A percentile compares a stretch with the other conserved stretches of the same genome.
These are phyloP conservation scores for Passer montanus DNA, from an alignment of 2,113 vertebrate species.

Conservation along the genomic window DNA sequence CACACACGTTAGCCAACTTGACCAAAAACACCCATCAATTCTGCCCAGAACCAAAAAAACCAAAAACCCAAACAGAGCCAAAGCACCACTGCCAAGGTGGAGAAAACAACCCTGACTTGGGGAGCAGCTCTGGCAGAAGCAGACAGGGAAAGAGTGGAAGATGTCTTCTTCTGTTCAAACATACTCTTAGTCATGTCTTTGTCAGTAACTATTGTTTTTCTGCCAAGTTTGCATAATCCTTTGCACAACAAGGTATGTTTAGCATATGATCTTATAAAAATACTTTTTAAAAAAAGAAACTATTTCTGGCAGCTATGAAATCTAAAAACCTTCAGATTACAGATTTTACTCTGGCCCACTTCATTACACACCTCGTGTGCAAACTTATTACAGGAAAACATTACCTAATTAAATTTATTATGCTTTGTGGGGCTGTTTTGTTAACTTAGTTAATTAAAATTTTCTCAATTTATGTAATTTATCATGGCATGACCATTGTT, in stretches of 20 bases:
- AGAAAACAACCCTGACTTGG: neutral
- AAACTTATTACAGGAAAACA: neutral
- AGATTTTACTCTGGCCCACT: neutral
- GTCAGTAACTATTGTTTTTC: neutral
- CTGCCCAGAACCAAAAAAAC: neutral
- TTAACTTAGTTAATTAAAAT: slow-evolving; percentile 32
- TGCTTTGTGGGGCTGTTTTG: neutral
- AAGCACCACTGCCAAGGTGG: neutral
- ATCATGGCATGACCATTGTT: slow-evolving; percentile 30
- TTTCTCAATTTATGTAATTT: slow-evolving; percentile 2
- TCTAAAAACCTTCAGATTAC: neutral
- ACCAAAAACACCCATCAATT: neutral
- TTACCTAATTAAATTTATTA: slow-evolving; percentile 27
- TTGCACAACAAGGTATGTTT: neutral
- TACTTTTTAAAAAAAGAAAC: neutral
- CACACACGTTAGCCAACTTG: neutral
- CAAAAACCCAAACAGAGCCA: neutral
- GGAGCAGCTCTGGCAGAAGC: neutral
- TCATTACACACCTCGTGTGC: neutral
- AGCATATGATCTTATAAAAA: neutral
- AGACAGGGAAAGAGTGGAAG: neutral
- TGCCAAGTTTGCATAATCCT: neutral
- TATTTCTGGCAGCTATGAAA: neutral
- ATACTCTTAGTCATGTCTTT: neutral
- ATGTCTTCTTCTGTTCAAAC: neutral